phyloP scores from a whole-genome alignment of 2,888 invertebrate species.

The Tromatobia lineatoria region DNA sequence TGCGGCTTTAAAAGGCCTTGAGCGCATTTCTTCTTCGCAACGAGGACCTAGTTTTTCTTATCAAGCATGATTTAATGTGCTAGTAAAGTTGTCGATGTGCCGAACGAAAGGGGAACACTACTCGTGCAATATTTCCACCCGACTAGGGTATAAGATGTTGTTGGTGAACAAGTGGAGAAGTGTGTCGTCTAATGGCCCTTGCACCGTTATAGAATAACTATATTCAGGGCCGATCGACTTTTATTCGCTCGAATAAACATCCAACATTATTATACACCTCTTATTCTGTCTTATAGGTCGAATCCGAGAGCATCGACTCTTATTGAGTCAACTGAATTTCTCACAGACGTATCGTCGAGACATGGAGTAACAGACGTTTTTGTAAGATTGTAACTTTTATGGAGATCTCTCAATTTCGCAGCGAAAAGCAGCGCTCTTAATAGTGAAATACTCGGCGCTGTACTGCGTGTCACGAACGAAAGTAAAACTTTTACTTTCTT shows the following conservation, averaged over 20 bases:
- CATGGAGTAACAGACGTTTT: neutral
- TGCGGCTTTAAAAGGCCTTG: conserved; percentile 2
- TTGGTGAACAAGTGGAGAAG: conserved; percentile 27
- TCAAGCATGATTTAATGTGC: conserved; percentile 19
- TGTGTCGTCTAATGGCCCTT: conserved; percentile 34
- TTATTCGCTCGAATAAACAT: conserved; percentile 19
- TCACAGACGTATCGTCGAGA: neutral
- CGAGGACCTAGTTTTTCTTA: conserved; percentile 21
- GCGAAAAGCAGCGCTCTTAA: neutral
- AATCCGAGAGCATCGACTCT: neutral
- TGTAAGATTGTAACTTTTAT: neutral
- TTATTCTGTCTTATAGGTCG: conserved; percentile 10
- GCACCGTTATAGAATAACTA: conserved; percentile 13
- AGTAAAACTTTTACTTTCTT: conserved; percentile 75
- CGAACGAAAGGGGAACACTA: conserved; percentile 32
- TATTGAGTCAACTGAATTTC: neutral
- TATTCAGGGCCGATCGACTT: conserved; percentile 42
- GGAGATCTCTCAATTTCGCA: neutral
- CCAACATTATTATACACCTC: neutral
- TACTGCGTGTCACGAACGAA: conserved; percentile 68
- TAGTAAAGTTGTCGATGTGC: conserved; percentile 31
- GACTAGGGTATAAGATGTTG: conserved; percentile 5
- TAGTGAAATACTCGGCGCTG: conserved; percentile 20
- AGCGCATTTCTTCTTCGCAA: conserved; percentile 6
- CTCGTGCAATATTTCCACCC: conserved; percentile 7